phyloP scores from a whole-genome alignment of 2,113 vertebrate species.

The Odobenus rosmarus region DNA sequence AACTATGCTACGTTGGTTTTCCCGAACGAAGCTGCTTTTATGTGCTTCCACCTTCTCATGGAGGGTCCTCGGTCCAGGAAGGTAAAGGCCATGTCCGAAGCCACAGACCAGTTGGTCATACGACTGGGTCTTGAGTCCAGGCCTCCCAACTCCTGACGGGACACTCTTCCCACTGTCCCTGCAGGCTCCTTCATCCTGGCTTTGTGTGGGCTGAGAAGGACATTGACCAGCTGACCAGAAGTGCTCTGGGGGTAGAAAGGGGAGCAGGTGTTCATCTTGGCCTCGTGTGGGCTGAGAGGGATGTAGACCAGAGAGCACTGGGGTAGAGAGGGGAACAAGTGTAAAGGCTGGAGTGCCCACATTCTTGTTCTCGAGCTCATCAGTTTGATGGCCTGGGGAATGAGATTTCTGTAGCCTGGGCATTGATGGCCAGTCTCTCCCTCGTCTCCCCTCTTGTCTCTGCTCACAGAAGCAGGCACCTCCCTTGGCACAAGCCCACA shows the following conservation, averaged over 20 bases:
- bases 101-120: not conserved
- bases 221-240: too few species aligned
- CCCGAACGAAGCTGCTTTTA: not conserved
- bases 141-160: not conserved
- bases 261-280: not conserved
- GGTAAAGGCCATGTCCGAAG: not conserved
- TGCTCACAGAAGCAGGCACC: not conserved
- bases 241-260: not conserved
- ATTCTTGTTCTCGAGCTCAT: not conserved
- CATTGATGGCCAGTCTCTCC: too few species aligned
- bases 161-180: not conserved
- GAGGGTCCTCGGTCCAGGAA: not conserved
- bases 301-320: not conserved
- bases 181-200: not conserved
- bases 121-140: not conserved
- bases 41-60: not conserved
- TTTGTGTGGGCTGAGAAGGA: not conserved
- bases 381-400: not conserved
- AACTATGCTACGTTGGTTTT: not conserved
- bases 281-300: not conserved
- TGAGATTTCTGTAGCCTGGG: not conserved
- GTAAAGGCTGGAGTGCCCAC: fast-evolving
- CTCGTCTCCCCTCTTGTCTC: not conserved
- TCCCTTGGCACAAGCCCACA: not conserved
- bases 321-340: not conserved